These are phyloP conservation scores for Oxycera nigricornis DNA, from an alignment of 2,888 invertebrate species.

Conservation along the genomic window DNA sequence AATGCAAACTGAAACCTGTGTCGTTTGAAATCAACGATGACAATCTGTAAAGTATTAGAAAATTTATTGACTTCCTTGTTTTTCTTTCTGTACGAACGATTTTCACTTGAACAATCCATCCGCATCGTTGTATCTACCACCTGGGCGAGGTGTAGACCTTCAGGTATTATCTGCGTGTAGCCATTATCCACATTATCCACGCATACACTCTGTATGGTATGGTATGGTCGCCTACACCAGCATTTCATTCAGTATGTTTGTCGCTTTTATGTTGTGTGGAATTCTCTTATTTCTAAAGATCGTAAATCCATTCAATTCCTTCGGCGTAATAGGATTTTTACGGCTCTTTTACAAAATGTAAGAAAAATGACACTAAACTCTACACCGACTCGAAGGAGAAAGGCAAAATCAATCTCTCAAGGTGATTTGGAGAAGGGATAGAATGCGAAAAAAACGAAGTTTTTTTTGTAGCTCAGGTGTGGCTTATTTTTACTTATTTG, in stretches of 20 bases:
- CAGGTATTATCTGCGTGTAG: no score
- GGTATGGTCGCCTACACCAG: not conserved
- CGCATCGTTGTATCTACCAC: no score
- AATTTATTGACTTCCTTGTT: no score
- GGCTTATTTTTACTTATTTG: conserved; percentile 30
- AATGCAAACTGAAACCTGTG: no score
- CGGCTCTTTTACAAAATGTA: conserved; percentile 25
- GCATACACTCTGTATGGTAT: no score
- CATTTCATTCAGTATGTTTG: conserved; percentile 12
- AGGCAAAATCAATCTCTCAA: no score
- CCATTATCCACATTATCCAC: no score
- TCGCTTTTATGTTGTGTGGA: not conserved
- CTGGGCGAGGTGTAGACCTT: no score
- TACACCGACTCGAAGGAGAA: not conserved
- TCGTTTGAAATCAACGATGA: no score
- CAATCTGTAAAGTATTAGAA: no score
- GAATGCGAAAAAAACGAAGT: not conserved
- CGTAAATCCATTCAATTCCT: conserved; percentile 33
- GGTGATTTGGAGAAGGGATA: not conserved
- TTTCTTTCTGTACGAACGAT: no score
- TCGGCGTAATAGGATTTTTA: conserved; percentile 35
- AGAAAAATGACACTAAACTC: not conserved
- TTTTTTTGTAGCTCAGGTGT: conserved; percentile 25
- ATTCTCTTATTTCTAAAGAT: conserved; percentile 9
- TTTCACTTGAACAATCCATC: no score